Conservation (phyloP, 2,888 invertebrate genomes). For the Drosophila percnosoma region DNA sequence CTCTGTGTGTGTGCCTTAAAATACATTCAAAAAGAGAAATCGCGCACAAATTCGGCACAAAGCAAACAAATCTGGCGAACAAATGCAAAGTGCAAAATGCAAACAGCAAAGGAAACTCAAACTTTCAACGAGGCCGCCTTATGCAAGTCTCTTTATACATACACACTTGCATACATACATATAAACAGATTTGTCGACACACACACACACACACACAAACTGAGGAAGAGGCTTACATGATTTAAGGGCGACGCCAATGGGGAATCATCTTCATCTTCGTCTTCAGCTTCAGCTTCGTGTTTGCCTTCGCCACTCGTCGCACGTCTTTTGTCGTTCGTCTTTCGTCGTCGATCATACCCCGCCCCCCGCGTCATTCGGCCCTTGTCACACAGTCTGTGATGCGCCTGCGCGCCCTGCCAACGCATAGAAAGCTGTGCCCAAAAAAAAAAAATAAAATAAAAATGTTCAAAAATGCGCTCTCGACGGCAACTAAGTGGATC, state of each 20-base stretch:
- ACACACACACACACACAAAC: background rate
- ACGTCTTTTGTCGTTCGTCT: background rate
- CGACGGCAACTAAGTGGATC: conserved; percentile 20
- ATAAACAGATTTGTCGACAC: conserved; percentile 11
- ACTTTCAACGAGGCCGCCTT: conserved; percentile 33
- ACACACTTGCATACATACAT: background rate
- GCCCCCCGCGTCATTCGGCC: background rate
- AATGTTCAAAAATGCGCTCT: conserved; percentile 15
- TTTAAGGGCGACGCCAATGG: conserved; percentile 48
- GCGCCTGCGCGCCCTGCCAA: conserved; percentile 27
- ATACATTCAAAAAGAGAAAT: conserved; percentile 46
- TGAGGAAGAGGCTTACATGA: conserved; percentile 41
- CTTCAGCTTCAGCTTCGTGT: background rate
- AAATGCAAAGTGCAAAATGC: conserved; percentile 32
- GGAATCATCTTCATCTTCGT: conserved; percentile 15
- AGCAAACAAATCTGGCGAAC: conserved; percentile 31
- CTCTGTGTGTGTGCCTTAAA: background rate
- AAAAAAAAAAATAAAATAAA: conserved; percentile 17
- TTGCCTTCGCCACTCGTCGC: conserved; percentile 3
- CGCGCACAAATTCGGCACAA: conserved; percentile 25
- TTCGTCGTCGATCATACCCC: conserved; percentile 2
- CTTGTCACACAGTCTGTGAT: background rate
- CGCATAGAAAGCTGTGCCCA: conserved; percentile 57
- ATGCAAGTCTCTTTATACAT: background rate
- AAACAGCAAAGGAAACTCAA: conserved; percentile 23